Percentiles rank a stretch among this genome's conserved stretches.
These are phyloP conservation scores for Antechinus stuartii DNA, from an alignment of 2,113 vertebrate species.

Conservation along the genomic window DNA sequence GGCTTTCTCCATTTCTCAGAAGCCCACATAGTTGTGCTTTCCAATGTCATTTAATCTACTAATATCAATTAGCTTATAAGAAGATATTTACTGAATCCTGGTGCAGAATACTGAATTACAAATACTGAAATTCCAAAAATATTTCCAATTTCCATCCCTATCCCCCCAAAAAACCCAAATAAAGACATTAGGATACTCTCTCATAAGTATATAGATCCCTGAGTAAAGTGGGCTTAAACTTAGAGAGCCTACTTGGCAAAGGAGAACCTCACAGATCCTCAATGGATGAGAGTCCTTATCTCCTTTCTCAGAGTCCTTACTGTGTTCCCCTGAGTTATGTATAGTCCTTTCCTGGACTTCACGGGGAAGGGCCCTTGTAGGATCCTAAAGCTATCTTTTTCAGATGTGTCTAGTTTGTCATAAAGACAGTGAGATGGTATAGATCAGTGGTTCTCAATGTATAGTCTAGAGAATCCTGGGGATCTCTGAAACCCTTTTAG, in stretches of 20 bases:
- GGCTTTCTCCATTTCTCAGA: not conserved
- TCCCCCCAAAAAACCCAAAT: too few relatives aligned
- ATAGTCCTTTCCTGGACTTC: not conserved
- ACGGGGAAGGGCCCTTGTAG: not conserved
- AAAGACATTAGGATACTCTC: not conserved
- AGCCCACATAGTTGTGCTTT: not conserved
- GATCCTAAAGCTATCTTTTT: not conserved
- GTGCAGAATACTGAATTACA: not conserved
- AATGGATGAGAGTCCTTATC: not conserved
- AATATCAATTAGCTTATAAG: not conserved
- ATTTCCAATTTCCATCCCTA: not conserved
- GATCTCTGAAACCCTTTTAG: too few relatives aligned
- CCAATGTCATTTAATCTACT: not conserved
- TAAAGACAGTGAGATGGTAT: not conserved
- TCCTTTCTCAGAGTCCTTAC: not conserved
- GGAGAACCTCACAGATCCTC: not conserved
- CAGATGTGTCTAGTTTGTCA: not conserved
- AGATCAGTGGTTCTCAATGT: too few relatives aligned
- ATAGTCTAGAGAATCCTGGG: too few relatives aligned
- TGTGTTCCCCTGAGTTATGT: not conserved
- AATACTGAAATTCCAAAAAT: not conserved
- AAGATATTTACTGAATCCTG: not conserved
- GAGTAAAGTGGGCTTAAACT: not conserved
- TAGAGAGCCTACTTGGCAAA: not conserved
- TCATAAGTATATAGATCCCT: not conserved